Evolutionary conservation across 2,113 vertebrate genomes (phyloP).

Genomic region (Pungitius pungitius): DNA sequence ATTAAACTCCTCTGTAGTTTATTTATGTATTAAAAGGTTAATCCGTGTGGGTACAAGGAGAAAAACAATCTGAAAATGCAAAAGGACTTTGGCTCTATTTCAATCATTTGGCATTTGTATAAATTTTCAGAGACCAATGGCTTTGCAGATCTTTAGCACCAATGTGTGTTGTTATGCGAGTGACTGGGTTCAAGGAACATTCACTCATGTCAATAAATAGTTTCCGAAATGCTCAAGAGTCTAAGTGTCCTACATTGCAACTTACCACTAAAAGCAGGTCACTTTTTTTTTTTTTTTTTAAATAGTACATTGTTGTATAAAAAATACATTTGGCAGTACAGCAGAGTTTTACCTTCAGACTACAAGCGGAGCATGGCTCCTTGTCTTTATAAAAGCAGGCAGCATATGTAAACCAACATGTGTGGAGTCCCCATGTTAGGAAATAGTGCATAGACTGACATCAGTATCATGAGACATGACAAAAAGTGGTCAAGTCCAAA

Average conservation of each 20-base stretch:
- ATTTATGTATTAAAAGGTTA: constrained; percentile 38
- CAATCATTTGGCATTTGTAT: constrained; percentile 75
- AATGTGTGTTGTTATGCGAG: background rate
- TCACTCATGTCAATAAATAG: constrained; percentile 63
- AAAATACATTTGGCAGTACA: constrained; percentile 77
- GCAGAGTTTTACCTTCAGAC: constrained; percentile 41
- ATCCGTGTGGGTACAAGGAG: constrained; percentile 33
- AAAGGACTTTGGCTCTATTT: background rate
- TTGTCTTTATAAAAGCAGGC: constrained; percentile 56
- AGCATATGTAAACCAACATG: constrained; percentile 24
- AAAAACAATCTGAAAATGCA: constrained; percentile 13
- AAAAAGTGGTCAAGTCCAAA: constrained; percentile 13
- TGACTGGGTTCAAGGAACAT: constrained; percentile 18
- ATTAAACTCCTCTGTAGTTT: constrained; percentile 32
- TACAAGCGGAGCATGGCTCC: constrained; percentile 70
- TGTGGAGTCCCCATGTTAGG: constrained; percentile 6
- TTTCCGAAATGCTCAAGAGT: constrained; percentile 31
- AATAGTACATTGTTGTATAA: constrained; percentile 37
- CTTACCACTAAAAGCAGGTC: constrained; percentile 33
- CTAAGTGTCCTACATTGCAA: constrained; percentile 32
- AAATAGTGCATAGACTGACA: constrained; percentile 65
- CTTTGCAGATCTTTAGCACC: constrained; percentile 72
- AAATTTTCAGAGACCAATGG: constrained; percentile 54
- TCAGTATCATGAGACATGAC: constrained; percentile 12
- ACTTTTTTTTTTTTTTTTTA: constrained; percentile 30